Conservation (phyloP, 2,888 invertebrate species). For the Rhamnusium bicolor region DNA sequence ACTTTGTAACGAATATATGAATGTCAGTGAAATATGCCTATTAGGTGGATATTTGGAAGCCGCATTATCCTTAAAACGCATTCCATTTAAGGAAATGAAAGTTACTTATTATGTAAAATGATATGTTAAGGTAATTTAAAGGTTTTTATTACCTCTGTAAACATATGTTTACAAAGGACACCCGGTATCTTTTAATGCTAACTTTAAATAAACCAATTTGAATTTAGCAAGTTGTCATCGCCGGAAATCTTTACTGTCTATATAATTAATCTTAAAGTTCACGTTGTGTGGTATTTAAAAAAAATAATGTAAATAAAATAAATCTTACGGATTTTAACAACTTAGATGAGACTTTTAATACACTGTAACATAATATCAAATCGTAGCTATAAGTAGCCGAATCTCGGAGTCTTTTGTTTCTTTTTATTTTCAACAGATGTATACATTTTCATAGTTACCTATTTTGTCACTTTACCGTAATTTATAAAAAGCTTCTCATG, state of each 20-base stretch:
- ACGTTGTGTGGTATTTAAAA: slow-evolving; percentile 13
- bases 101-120: slow-evolving; percentile 13
- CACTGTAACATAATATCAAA: slow-evolving; percentile 15
- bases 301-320: slow-evolving; percentile 9
- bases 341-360: slow-evolving; percentile 17
- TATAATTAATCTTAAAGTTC: slow-evolving; percentile 21
- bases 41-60: background rate
- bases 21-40: background rate
- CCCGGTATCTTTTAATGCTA: background rate
- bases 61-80: background rate
- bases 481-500: slow-evolving; percentile 1
- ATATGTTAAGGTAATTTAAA: slow-evolving; percentile 1
- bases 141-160: background rate
- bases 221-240: slow-evolving; percentile 13
- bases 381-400: slow-evolving; percentile 17
- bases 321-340: slow-evolving; percentile 20
- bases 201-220: slow-evolving; percentile 14
- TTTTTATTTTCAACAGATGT: slow-evolving; percentile 17
- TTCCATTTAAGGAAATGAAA: background rate
- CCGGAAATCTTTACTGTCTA: background rate
- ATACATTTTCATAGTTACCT: slow-evolving; percentile 19
- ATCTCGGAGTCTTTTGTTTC: slow-evolving; percentile 16
- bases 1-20: too few species aligned
- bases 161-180: background rate
- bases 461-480: slow-evolving; percentile 21